A percentile compares a stretch with the other conserved stretches of the same genome.
Conservation (phyloP, 2,113 vertebrate species). For the Andinoacara biseriatus region DNA sequence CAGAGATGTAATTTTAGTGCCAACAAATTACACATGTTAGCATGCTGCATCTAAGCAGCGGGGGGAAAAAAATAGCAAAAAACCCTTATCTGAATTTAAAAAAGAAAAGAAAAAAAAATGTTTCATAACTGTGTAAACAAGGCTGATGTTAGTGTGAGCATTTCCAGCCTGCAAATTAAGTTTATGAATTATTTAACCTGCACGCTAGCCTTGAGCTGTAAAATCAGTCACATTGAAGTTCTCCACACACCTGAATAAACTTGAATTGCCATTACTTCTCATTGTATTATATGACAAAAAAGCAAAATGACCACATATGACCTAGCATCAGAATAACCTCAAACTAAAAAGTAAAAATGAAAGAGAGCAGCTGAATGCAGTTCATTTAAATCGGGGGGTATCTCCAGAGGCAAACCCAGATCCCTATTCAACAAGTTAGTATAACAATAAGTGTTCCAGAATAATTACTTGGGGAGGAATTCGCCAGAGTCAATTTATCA, state of each 20-base stretch:
- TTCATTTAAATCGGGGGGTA: constrained; percentile 22
- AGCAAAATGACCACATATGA: constrained; percentile 29
- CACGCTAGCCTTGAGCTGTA: constrained; percentile 33
- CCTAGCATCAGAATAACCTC: constrained; percentile 7
- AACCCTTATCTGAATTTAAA: not conserved
- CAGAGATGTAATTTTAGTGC: not conserved
- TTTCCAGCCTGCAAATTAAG: constrained; percentile 50
- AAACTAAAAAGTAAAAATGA: not conserved
- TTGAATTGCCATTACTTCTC: constrained; percentile 28
- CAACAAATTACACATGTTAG: not conserved
- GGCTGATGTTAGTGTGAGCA: constrained; percentile 35
- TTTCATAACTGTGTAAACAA: constrained; percentile 28
- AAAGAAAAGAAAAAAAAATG: not conserved
- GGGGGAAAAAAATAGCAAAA: not conserved
- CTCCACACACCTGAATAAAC: constrained; percentile 34
- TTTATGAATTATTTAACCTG: constrained; percentile 60
- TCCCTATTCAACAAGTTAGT: constrained; percentile 45
- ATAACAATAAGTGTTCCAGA: constrained; percentile 46
- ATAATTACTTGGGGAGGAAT: constrained; percentile 64
- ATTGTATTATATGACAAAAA: constrained; percentile 23
- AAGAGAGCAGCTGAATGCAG: not conserved
- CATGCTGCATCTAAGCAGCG: not conserved
- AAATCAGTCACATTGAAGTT: constrained; percentile 44
- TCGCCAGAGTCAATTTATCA: constrained; percentile 54
- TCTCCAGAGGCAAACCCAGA: not conserved